Evolutionary conservation across 1,140 invertebrate genomes (phyloP).

Genomic region (Zaprionus tsacasi): DNA sequence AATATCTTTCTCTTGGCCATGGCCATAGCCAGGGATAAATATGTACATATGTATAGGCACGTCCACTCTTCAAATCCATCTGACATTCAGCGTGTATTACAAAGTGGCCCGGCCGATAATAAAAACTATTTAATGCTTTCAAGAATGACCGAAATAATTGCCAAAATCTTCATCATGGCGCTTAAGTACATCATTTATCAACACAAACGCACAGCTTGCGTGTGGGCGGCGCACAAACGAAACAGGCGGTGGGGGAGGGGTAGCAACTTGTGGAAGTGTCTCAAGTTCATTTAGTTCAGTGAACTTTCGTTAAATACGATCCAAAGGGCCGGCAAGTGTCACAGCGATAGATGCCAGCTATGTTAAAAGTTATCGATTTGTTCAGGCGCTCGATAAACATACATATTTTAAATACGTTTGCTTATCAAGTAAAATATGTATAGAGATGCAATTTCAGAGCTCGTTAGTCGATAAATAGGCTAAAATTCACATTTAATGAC

Average conservation of each 20-base stretch:
- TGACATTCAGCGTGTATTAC: constrained; percentile 55
- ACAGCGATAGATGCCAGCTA: not conserved
- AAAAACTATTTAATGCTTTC: constrained; percentile 38
- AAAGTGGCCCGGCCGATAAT: constrained; percentile 34
- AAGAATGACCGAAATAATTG: constrained; percentile 29
- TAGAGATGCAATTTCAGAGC: not conserved
- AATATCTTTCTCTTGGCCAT: constrained; percentile 48
- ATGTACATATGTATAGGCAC: constrained; percentile 5
- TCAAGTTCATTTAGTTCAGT: constrained; percentile 43
- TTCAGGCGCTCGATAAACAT: not conserved
- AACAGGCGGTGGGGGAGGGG: not conserved
- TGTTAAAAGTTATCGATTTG: not conserved
- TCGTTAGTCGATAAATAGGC: not conserved
- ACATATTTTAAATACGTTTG: not conserved
- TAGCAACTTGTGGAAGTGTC: not conserved
- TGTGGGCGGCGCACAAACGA: not conserved
- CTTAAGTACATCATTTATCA: constrained; percentile 40
- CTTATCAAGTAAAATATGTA: not conserved
- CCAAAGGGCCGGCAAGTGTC: not conserved
- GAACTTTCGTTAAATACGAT: constrained; percentile 28
- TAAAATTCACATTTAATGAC: not conserved
- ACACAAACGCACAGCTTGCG: not conserved
- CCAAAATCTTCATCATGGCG: constrained; percentile 14
- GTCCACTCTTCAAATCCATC: constrained; percentile 48
- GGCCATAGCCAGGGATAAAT: constrained; percentile 45